Evolutionary conservation across 2,888 invertebrate genomes (phyloP).

Genomic region (Suillia variegata): DNA sequence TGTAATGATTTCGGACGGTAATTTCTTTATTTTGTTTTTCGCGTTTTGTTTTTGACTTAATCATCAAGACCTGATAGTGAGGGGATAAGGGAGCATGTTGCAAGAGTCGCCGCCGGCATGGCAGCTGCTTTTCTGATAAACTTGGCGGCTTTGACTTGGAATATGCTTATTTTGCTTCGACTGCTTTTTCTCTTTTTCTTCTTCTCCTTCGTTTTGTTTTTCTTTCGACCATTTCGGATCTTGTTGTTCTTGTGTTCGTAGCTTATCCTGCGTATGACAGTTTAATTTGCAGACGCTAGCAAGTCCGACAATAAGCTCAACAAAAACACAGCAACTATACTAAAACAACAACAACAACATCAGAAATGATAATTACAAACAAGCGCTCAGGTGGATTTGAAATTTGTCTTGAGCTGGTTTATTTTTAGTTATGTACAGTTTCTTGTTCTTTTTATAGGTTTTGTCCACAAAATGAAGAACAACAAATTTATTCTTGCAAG

Average conservation of each 20-base stretch:
- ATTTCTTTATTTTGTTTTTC: neutral
- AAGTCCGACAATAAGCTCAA: neutral
- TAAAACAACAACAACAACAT: slow-evolving; percentile 2
- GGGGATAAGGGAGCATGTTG: too few relatives aligned
- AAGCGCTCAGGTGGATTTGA: slow-evolving; percentile 9
- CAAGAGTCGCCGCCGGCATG: neutral
- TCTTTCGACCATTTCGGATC: too few relatives aligned
- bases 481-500: too few relatives aligned
- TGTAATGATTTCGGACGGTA: too few relatives aligned
- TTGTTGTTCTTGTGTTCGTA: too few relatives aligned
- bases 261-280: slow-evolving; percentile 20
- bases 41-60: neutral
- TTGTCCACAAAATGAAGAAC: too few relatives aligned
- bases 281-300: slow-evolving; percentile 20
- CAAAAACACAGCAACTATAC: neutral
- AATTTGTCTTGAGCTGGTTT: slow-evolving; percentile 7
- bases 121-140: neutral
- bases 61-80: neutral
- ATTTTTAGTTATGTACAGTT: slow-evolving; percentile 9
- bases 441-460: neutral
- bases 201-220: neutral
- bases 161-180: neutral
- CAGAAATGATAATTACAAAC: neutral
- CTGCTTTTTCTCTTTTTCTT: too few relatives aligned
- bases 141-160: neutral